These are phyloP conservation scores for Eubasilissa regina DNA, from an alignment of 1,140 invertebrate genomes.

Conservation along the genomic window DNA sequence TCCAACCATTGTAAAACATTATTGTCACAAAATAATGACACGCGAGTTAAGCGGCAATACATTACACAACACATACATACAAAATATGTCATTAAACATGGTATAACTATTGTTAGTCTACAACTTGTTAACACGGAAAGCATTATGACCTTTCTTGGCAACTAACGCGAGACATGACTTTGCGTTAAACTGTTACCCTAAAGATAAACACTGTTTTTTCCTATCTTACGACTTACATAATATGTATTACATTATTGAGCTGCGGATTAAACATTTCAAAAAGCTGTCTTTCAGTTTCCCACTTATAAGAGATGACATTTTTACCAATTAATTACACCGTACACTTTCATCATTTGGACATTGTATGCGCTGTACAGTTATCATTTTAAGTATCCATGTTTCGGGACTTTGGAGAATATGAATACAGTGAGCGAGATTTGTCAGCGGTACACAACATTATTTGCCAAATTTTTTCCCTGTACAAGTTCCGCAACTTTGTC, in stretches of 20 bases:
- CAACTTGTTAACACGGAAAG: slow-evolving; percentile 25
- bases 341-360: too few species aligned
- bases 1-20: slow-evolving; percentile 5
- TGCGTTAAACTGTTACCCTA: not conserved
- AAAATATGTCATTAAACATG: slow-evolving; percentile 9
- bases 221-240: not conserved
- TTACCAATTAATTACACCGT: too few species aligned
- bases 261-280: not conserved
- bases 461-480: too few species aligned
- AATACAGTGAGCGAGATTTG: too few species aligned
- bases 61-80: slow-evolving; percentile 2
- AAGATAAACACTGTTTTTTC: not conserved
- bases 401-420: too few species aligned
- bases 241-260: not conserved
- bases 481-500: too few species aligned
- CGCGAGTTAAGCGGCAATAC: not conserved
- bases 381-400: too few species aligned
- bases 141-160: slow-evolving; percentile 13
- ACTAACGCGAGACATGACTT: slow-evolving; percentile 9
- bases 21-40: slow-evolving; percentile 21
- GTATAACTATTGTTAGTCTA: not conserved
- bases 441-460: too few species aligned
- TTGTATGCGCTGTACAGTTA: too few species aligned
- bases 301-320: too few species aligned
- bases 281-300: not conserved